Conservation (phyloP, 2,113 vertebrate species). For the Crypturellus undulatus region DNA sequence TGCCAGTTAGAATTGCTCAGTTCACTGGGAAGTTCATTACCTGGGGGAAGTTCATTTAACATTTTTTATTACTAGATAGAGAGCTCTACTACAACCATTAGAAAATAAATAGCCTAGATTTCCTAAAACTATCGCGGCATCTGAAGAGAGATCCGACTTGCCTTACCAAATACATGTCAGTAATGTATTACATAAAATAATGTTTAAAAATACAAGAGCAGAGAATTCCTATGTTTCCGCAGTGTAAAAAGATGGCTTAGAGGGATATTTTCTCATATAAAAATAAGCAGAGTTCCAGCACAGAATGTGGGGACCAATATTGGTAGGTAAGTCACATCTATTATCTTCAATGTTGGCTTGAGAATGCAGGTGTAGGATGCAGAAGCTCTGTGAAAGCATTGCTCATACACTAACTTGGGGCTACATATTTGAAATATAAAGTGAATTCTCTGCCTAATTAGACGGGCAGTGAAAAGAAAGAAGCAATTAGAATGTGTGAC, state of each 20-base stretch:
- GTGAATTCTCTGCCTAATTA: constrained; percentile 25
- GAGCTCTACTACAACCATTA: neutral
- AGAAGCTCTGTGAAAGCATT: constrained; percentile 9
- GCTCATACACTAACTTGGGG: neutral
- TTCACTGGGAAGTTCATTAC: neutral
- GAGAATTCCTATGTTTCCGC: neutral
- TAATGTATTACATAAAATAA: neutral
- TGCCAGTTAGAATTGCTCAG: neutral
- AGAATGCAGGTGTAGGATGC: neutral
- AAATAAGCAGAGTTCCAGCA: neutral
- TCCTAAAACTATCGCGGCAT: constrained; percentile 18
- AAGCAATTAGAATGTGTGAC: neutral
- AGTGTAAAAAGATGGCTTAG: neutral
- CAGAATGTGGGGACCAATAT: neutral
- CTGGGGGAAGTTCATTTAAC: neutral
- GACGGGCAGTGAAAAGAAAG: neutral
- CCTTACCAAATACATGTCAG: neutral
- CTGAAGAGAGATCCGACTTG: neutral
- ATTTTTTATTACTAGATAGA: neutral
- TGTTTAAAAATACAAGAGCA: neutral
- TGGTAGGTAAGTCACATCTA: neutral
- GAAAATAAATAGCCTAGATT: neutral
- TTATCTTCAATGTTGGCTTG: neutral
- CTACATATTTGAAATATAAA: constrained; percentile 24
- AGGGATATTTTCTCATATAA: neutral